Evolutionary conservation across 2,888 invertebrate genomes (phyloP).

Genomic region (Rhingia rostrata): DNA sequence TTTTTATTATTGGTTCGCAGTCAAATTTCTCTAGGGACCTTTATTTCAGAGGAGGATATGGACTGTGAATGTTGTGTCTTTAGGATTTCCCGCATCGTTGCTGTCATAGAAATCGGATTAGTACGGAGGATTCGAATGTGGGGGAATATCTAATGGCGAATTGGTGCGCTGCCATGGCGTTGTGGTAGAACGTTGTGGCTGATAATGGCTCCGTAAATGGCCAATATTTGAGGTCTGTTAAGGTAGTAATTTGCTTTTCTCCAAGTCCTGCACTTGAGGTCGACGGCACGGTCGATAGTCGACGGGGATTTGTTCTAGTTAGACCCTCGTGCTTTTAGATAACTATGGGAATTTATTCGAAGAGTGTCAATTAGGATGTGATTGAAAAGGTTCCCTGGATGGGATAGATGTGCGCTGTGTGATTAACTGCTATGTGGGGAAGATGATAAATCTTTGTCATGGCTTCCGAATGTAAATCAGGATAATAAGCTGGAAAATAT

Average conservation of each 20-base stretch:
- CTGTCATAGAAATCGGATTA: slow-evolving; percentile 35
- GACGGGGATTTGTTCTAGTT: background rate
- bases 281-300: slow-evolving; percentile 6
- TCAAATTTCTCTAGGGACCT: slow-evolving; percentile 61
- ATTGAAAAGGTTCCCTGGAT: slow-evolving; percentile 2
- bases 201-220: slow-evolving; percentile 43
- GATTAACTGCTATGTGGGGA: background rate
- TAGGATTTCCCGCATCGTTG: slow-evolving; percentile 29
- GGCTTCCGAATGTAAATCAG: background rate
- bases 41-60: slow-evolving; percentile 36
- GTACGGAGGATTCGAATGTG: background rate
- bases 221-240: slow-evolving; percentile 40
- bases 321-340: slow-evolving; percentile 25
- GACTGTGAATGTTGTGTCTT: slow-evolving; percentile 16
- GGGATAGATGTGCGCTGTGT: background rate
- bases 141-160: background rate
- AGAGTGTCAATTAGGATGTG: slow-evolving; percentile 42
- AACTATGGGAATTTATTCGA: slow-evolving; percentile 29
- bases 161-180: background rate
- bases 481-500: too few species aligned
- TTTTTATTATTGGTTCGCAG: slow-evolving; percentile 57
- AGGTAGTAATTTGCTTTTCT: slow-evolving; percentile 34
- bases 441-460: background rate
- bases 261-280: slow-evolving; percentile 28
- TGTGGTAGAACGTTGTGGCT: slow-evolving; percentile 28